Conservation (phyloP, 2,888 invertebrate species). For the Thecocarcelia acutangulata region DNA sequence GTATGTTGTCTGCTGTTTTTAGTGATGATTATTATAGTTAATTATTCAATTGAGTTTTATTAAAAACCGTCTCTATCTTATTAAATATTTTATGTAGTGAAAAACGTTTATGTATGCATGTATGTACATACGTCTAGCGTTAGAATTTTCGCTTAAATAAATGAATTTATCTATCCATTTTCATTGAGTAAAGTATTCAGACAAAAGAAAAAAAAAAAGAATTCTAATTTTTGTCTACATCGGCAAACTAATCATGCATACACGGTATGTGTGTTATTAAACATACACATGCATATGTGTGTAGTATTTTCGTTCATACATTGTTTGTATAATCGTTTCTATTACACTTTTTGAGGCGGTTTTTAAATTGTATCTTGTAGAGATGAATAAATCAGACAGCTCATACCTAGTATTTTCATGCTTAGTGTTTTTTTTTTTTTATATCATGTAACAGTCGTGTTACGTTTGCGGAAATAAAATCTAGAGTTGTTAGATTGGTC, state of each 20-base stretch:
- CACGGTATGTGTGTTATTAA: too few relatives aligned
- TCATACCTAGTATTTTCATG: background rate
- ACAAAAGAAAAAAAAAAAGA: background rate
- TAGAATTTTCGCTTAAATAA: slow-evolving; percentile 36
- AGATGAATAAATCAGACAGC: background rate
- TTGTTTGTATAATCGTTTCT: background rate
- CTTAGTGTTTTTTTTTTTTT: too few relatives aligned
- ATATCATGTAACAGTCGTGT: slow-evolving; percentile 9
- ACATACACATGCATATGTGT: background rate
- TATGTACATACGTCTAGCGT: slow-evolving; percentile 24
- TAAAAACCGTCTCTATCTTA: slow-evolving; percentile 67
- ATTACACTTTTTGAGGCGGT: background rate
- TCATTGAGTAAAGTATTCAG: slow-evolving; percentile 16
- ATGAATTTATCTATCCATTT: slow-evolving; percentile 41
- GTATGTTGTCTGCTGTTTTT: slow-evolving; percentile 10
- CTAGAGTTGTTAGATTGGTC: background rate
- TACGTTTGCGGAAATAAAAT: background rate
- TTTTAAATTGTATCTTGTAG: background rate
- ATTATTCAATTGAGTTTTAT: slow-evolving; percentile 80
- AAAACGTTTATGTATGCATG: background rate
- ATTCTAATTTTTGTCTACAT: background rate
- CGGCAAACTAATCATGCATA: background rate
- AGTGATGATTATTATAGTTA: slow-evolving; percentile 73
- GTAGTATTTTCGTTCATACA: too few relatives aligned
- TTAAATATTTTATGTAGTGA: slow-evolving; percentile 11